phyloP scores from a whole-genome alignment of 2,888 invertebrate species.

The Plutella xylostella region DNA sequence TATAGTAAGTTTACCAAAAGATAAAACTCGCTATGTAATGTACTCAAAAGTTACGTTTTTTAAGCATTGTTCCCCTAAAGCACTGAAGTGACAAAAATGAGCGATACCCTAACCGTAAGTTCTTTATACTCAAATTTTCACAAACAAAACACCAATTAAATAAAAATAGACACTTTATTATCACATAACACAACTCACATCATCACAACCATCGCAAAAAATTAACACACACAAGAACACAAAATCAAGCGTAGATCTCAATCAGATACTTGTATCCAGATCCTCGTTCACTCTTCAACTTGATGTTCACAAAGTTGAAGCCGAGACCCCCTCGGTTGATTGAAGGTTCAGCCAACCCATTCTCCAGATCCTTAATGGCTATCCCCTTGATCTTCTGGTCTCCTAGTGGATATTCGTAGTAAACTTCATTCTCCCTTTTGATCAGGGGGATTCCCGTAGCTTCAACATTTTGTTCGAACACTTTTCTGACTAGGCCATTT shows the following conservation, averaged over 20 bases:
- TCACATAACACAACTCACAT: background rate
- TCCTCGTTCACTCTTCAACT: background rate
- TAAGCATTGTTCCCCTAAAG: no score
- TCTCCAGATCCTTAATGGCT: constrained; percentile 50
- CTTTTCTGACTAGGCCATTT: background rate
- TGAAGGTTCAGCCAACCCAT: constrained; percentile 43
- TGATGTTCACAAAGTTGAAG: constrained; percentile 42
- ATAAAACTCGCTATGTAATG: no score
- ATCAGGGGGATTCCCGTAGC: constrained; percentile 26
- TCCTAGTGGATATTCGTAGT: constrained; percentile 35
- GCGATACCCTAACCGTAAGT: no score
- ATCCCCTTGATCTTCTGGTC: constrained; percentile 54
- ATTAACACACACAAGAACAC: background rate
- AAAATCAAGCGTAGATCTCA: background rate
- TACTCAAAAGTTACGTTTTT: no score
- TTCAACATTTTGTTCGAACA: background rate
- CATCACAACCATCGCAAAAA: background rate
- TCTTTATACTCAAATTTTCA: no score
- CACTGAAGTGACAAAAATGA: no score
- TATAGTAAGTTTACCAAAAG: no score
- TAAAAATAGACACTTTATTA: background rate
- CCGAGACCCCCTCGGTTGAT: constrained; percentile 54
- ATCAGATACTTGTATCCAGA: background rate
- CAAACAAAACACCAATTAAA: background rate
- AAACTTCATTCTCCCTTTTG: constrained; percentile 38